Conservation (phyloP, 2,888 invertebrate species). For the Cancer borealis region DNA sequence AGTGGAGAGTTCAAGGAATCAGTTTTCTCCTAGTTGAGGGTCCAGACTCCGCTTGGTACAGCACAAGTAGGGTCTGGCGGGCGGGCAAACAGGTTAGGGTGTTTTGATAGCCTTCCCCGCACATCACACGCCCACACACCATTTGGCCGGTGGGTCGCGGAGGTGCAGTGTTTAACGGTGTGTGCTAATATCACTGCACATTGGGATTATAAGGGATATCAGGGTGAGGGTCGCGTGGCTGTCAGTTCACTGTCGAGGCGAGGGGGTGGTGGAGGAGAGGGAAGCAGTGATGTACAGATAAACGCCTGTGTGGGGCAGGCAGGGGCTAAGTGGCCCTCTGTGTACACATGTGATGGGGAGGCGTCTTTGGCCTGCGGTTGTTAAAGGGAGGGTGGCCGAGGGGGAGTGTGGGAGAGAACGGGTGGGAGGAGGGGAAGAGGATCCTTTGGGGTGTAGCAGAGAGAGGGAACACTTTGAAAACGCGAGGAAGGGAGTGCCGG, state of each 20-base stretch:
- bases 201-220: background rate
- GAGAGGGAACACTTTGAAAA: background rate
- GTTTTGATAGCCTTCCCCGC: background rate
- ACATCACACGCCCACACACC: background rate
- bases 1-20: background rate
- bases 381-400: background rate
- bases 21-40: background rate
- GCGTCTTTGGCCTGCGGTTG: slow-evolving; percentile 15
- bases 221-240: background rate
- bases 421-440: slow-evolving; percentile 12
- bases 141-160: background rate
- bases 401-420: slow-evolving; percentile 24
- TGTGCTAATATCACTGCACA: background rate
- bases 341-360: slow-evolving; percentile 33
- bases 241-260: background rate
- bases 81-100: slow-evolving; percentile 21
- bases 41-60: background rate
- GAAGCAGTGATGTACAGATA: background rate
- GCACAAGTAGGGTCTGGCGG: background rate
- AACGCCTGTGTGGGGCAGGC: slow-evolving; percentile 6
- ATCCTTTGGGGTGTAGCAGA: background rate
- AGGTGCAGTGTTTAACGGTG: background rate
- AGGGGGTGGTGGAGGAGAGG: background rate
- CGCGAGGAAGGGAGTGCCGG: background rate
- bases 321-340: slow-evolving; percentile 24